Evolutionary conservation across 1,140 invertebrate genomes (phyloP), one percentile per base, ranked within the genome.

Genomic region (Caenorhabditis inopinata): DNA sequence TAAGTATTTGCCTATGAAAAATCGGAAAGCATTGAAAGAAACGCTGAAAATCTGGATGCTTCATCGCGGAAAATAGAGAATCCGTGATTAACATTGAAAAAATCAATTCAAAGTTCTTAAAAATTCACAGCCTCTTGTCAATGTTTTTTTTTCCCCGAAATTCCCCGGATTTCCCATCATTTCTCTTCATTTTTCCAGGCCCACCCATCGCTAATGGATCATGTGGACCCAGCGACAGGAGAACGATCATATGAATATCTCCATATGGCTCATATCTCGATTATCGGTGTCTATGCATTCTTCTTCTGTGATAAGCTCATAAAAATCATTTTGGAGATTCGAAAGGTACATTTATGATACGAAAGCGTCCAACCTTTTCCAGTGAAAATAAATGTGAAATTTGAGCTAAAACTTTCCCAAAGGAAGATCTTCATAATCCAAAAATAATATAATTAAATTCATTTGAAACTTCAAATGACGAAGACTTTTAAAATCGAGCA

Each of bases 281-380:
- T 88, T 58, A 32, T 85, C 47, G 87, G 87, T 7, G 88, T 88
- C 29, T 88, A 88, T 77, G 62, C 88, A 35, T 88, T 88, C 76
- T 88, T 89, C 77, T 85, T 88, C 74, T 81, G 51, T 42, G 87
- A 88, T 75, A 88, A 88, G 79, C 23, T 85, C 9, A 86, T 88
- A 27, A 88, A 88, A 74, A 86, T 88, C 38, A 79, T 88, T 49
- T 74, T 88, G 18, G 87, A 88, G 49, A 85, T 78, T 2, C 76
- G 82, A 48, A 88, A 87, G 80, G 86, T 87, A 18, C 7, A 82
- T 25, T 74, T 38, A 48, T 21, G n/a, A n/a, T n/a, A n/a, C n/a
- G n/a, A n/a, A n/a, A n/a, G n/a, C n/a, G n/a, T n/a, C 14, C 74
- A 16, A 9, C 46, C 49, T 75, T 75, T 75, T 18, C 14, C 18